phyloP scores from a whole-genome alignment of 1,140 invertebrate species.

The Diorhabda carinulata region DNA sequence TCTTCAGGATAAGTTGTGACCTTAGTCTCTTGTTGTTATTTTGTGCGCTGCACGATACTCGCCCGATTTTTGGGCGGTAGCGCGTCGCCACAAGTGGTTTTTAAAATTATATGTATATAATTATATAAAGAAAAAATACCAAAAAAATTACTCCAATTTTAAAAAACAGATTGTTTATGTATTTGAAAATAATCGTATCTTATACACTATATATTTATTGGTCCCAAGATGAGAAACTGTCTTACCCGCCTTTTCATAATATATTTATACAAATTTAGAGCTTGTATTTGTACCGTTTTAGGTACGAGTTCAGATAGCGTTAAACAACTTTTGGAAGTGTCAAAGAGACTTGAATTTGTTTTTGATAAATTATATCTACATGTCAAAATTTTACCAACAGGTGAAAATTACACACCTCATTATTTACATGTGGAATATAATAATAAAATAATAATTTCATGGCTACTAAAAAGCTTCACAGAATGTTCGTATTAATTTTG shows the following conservation, averaged over 20 bases:
- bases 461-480: no score
- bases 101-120: slow-evolving; percentile 50
- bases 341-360: no score
- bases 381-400: no score
- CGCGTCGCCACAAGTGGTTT: slow-evolving; percentile 37
- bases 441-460: no score
- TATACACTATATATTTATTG: slow-evolving; percentile 42
- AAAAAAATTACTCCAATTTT: slow-evolving; percentile 44
- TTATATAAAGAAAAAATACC: slow-evolving; percentile 37
- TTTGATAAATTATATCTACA: no score
- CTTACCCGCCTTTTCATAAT: background rate
- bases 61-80: slow-evolving; percentile 31
- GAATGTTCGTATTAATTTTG: no score
- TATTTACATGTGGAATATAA: no score
- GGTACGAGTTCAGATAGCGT: slow-evolving; percentile 20
- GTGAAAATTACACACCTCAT: no score
- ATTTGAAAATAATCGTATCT: slow-evolving; percentile 45
- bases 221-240: slow-evolving; percentile 24
- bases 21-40: slow-evolving; percentile 52
- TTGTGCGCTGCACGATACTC: slow-evolving; percentile 38
- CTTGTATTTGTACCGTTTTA: slow-evolving; percentile 30
- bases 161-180: slow-evolving; percentile 45
- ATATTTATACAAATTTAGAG: background rate
- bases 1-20: slow-evolving; percentile 54
- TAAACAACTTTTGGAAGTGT: background rate